Evolutionary conservation across 2,113 vertebrate genomes (phyloP), one percentile per base, ranked within the genome.

Genomic region (mouse (Mus musculus)): DNA sequence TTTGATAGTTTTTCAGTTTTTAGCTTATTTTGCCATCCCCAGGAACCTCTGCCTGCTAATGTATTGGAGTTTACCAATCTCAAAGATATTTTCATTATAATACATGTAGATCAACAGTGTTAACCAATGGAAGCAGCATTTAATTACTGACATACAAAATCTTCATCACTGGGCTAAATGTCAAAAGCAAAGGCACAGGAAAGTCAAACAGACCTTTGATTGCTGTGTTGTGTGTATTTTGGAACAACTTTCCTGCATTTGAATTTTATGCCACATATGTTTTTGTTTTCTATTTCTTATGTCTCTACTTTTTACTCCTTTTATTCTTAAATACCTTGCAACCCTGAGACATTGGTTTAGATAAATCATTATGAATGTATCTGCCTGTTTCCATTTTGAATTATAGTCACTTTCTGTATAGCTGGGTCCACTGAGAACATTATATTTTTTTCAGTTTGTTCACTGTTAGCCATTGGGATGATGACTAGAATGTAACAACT

Each of bases 11-110:
- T 26, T 22, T 11, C 42, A 85, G 7, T 28, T 28, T 80, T 73
- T 7, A 96, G 30, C 36, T 8, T 67, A 82, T 91, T 94, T 76
- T 75, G 90, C 93, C 77, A 56, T 95, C 24, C 85, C 20, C 49
- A 26, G 30, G 26, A 75, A 59, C 80, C 67, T 82, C 61, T 54
- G 3, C 78, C 93, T 61, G 7, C 54, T 80, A 33, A 22, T 85
- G 26, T 86, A 2, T 85, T 46, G 42, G 28, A 88, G 71, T 86
- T 92, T 76, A 61, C 67, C 22, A 89, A 19, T n/a, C 36, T 95
- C 6, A 16, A 59, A 61, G 63, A 7, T 11, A 16, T 71, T 75
- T 88, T 84, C 63, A 88, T 82, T 69, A 75, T 93, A 56, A 56
- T 46, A 3, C 81, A 42, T 94, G 5, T 80, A 90, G 56, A n/a